phyloP scores from a whole-genome alignment of 2,888 invertebrate genomes.

The Elegia similella region DNA sequence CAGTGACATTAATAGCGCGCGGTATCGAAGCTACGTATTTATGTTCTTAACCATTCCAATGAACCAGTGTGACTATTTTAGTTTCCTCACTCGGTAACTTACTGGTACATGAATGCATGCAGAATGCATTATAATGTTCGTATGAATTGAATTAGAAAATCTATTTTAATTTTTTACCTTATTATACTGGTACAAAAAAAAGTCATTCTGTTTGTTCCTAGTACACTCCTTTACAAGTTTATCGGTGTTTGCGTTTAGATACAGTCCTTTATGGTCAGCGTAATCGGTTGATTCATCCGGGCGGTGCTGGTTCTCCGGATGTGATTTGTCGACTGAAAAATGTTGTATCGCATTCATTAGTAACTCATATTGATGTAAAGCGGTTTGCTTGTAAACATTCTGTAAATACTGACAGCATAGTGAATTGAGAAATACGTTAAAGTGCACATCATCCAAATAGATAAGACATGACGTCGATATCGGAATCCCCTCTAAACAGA shows the following conservation, averaged over 20 bases:
- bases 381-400: conserved; percentile 54
- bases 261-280: conserved; percentile 46
- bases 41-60: conserved; percentile 35
- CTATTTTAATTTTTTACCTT: neutral
- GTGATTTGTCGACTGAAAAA: conserved; percentile 79
- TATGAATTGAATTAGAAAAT: conserved; percentile 19
- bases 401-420: conserved; percentile 12
- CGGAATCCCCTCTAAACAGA: conserved; percentile 65
- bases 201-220: neutral
- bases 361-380: conserved; percentile 58
- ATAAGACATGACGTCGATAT: conserved; percentile 60
- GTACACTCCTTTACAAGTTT: conserved; percentile 28
- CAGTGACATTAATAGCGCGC: conserved; percentile 24
- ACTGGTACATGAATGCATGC: conserved; percentile 36
- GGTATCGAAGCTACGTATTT: conserved; percentile 30
- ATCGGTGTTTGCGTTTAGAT: conserved; percentile 52
- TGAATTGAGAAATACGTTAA: conserved; percentile 27
- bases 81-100: conserved; percentile 33
- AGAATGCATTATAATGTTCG: conserved; percentile 24
- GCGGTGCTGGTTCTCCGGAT: conserved; percentile 70
- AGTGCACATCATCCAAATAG: conserved; percentile 26
- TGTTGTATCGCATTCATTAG: conserved; percentile 71
- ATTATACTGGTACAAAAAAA: too few relatives aligned
- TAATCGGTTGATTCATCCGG: conserved; percentile 71
- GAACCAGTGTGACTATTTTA: conserved; percentile 46